phyloP scores from a whole-genome alignment of 2,888 invertebrate species.

The Hemithea aestivaria region DNA sequence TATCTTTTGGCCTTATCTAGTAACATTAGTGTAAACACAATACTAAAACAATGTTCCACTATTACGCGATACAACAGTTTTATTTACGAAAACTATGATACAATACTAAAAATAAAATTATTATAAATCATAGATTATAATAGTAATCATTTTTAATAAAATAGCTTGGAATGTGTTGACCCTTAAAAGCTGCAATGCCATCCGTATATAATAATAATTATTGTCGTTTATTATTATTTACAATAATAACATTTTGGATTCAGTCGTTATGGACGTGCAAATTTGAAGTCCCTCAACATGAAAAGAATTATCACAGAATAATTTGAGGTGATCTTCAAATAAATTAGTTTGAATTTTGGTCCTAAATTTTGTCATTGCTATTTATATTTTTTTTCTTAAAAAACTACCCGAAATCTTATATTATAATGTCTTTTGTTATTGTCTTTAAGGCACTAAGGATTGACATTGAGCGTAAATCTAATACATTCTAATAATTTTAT shows the following conservation, averaged over 20 bases:
- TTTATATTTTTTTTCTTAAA: slow-evolving; percentile 6
- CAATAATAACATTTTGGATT: slow-evolving; percentile 20
- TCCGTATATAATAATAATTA: slow-evolving; percentile 34
- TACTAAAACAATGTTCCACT: slow-evolving; percentile 64
- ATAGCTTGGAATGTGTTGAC: slow-evolving; percentile 58
- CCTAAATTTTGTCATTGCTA: slow-evolving; percentile 20
- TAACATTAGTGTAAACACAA: slow-evolving; percentile 70
- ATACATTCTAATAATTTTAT: slow-evolving; percentile 32
- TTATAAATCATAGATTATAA: slow-evolving; percentile 42
- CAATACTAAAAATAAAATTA: slow-evolving; percentile 41
- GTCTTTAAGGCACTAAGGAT: slow-evolving; percentile 62
- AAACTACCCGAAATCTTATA: slow-evolving; percentile 15
- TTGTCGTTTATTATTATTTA: slow-evolving; percentile 23
- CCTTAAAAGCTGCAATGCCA: slow-evolving; percentile 64
- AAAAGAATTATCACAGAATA: slow-evolving; percentile 77
- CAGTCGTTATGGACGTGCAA: slow-evolving; percentile 31
- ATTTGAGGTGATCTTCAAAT: slow-evolving; percentile 72
- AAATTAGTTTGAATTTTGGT: slow-evolving; percentile 34
- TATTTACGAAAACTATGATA: slow-evolving; percentile 52
- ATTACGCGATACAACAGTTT: slow-evolving; percentile 71
- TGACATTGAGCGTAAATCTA: slow-evolving; percentile 64
- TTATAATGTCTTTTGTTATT: slow-evolving; percentile 29
- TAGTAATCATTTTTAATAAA: slow-evolving; percentile 38
- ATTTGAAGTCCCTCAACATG: slow-evolving; percentile 74
- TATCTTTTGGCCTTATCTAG: slow-evolving; percentile 73